Percentiles rank a stretch among this genome's conserved stretches.
These are phyloP conservation scores for Ips nitidus DNA, from an alignment of 1,140 invertebrate genomes.

Conservation along the genomic window DNA sequence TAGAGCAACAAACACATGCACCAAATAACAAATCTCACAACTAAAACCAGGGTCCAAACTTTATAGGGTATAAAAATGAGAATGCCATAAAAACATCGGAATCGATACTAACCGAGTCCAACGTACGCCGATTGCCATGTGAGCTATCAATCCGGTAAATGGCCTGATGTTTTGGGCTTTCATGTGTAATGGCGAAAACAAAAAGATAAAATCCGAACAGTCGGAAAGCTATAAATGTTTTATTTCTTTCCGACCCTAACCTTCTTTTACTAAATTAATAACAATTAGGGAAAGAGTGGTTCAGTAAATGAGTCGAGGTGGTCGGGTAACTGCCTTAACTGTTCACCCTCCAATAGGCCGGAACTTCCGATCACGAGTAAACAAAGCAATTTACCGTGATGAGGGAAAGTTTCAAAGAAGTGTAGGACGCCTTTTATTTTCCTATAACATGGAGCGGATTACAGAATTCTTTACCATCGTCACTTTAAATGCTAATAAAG, in stretches of 20 bases:
- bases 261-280: not conserved
- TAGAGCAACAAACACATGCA: too few relatives aligned
- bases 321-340: not conserved
- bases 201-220: constrained; percentile 9
- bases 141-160: constrained; percentile 11
- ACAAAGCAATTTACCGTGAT: not conserved
- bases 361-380: not conserved
- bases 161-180: constrained; percentile 16
- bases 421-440: too few relatives aligned
- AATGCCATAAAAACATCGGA: not conserved
- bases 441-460: too few relatives aligned
- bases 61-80: not conserved
- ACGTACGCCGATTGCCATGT: constrained; percentile 3
- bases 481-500: too few relatives aligned
- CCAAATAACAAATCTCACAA: too few relatives aligned
- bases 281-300: not conserved
- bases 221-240: constrained; percentile 5
- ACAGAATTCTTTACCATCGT: too few relatives aligned
- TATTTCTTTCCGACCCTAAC: constrained; percentile 1
- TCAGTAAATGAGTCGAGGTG: too few relatives aligned
- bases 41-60: not conserved
- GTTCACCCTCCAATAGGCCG: constrained; percentile 4
- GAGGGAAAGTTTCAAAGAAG: not conserved
- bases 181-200: constrained; percentile 16
- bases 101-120: constrained; percentile 7